Base-by-base conservation (phyloP, 2,797 vertebrate genomes). In the Cossypha caffra region DNA sequence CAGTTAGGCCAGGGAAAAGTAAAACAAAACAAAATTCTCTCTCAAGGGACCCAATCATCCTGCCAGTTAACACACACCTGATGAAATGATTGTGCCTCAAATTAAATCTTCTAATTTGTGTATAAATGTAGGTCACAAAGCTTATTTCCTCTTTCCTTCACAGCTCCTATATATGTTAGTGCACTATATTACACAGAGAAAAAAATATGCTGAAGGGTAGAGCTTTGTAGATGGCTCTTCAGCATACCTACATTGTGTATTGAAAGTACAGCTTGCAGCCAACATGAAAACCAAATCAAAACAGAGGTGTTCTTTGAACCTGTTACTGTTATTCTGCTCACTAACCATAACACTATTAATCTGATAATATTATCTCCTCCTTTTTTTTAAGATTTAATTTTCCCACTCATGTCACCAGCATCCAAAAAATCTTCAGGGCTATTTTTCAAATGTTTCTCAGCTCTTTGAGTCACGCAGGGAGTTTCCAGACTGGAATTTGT, bases 81-180 rank as follows among this genome's bases (percentile, higher is more conserved):
- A 87, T 85, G 40, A 91, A 90, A 87, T 88, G 47, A 86, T 87
- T 85, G 42, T 67, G 24, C 74, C 33, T 86, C 87, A 87, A 86
- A 93, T 95, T 91, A 95, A 84, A 47, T 54, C 24, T 88, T 57
- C 61, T 88, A 88, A 96, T 95, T 95, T 93, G 81, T 92, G 37
- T 84, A 81, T 80, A 76, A 88, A 96, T 90, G 43, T 91, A 38
- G 51, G 88, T 89, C 89, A 80, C 69, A 86, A 88, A 88, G 71
- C 54, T 68, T 55, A 75, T 90, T 92, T 92, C 40, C 29, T 80
- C 47, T 62, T 74, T 67, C 16, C 26, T 40, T 78, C 55, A 33
- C 40, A 31, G n/a, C 47, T 89, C 61, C 57, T 64, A 13, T 63
- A 17, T 13, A 13, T 8, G 16, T 21, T 43, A 54, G 38, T 43